Conservation (phyloP, 2,888 invertebrate genomes). For the Nasonia oneida region DNA sequence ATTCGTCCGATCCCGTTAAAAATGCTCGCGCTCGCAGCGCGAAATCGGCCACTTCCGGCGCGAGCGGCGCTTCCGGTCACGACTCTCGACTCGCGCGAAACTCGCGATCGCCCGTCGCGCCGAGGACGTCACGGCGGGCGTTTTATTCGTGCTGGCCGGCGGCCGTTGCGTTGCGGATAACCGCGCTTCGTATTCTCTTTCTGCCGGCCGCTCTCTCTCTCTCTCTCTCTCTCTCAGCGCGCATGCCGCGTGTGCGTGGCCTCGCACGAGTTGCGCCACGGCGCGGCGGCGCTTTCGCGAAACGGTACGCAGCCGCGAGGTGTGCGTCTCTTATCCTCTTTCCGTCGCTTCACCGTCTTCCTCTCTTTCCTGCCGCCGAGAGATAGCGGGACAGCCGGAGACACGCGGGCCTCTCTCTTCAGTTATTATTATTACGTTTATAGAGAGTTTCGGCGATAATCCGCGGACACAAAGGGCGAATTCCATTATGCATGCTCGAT, state of each 20-base stretch:
- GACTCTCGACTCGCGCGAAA: conserved; percentile 65
- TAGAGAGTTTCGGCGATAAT: too few relatives aligned
- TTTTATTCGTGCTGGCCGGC: conserved; percentile 59
- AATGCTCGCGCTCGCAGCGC: conserved; percentile 59
- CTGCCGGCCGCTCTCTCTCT: too few relatives aligned
- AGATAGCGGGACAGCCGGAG: too few relatives aligned
- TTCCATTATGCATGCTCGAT: too few relatives aligned
- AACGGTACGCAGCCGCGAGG: not conserved
- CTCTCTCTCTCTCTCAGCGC: too few relatives aligned
- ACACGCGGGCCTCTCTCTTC: too few relatives aligned
- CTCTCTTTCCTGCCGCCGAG: too few relatives aligned
- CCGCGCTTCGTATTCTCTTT: conserved; percentile 59
- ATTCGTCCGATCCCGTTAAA: conserved; percentile 70
- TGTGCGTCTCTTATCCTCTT: too few relatives aligned
- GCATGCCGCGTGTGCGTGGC: not conserved
- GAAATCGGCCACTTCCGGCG: conserved; percentile 69
- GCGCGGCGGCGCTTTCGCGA: conserved; percentile 26
- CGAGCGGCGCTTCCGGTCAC: conserved; percentile 76
- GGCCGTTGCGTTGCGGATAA: conserved; percentile 57
- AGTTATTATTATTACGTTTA: too few relatives aligned
- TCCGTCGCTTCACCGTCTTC: too few relatives aligned
- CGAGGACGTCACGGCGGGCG: conserved; percentile 60
- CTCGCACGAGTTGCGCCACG: conserved; percentile 39
- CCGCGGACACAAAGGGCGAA: too few relatives aligned
- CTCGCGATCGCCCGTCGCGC: conserved; percentile 63